These are phyloP conservation scores for Micoletzkya japonica DNA, from an alignment of 2,888 invertebrate species.

Conservation along the genomic window DNA sequence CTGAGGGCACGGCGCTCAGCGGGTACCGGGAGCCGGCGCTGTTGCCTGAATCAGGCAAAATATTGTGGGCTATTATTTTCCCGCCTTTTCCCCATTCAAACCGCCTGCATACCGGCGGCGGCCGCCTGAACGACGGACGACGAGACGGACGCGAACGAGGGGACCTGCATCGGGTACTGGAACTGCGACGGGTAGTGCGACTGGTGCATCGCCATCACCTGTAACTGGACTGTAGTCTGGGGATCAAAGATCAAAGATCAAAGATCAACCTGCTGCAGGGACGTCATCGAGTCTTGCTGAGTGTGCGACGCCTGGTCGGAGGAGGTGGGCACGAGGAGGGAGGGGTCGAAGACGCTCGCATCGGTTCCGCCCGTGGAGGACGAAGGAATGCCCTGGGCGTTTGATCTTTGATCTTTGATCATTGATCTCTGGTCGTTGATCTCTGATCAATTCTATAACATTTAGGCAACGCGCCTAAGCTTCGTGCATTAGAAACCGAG, in stretches of 20 bases:
- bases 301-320: conserved; percentile 31
- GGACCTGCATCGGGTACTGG: conserved; percentile 52
- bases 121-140: conserved; percentile 32
- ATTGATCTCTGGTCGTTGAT: no score
- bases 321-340: conserved; percentile 41
- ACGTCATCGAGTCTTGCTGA: conserved; percentile 40
- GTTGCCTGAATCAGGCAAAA: conserved; percentile 26
- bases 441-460: no score
- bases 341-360: conserved; percentile 41
- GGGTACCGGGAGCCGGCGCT: conserved; percentile 47
- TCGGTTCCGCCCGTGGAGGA: conserved; percentile 29
- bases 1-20: conserved; percentile 44
- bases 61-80: no score
- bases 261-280: conserved; percentile 40
- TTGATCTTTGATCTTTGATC: not conserved
- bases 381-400: conserved; percentile 41
- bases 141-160: conserved; percentile 42
- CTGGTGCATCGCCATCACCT: conserved; percentile 61
- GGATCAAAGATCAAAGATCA: not conserved
- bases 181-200: conserved; percentile 38
- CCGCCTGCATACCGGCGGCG: no score
- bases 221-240: conserved; percentile 2
- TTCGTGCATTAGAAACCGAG: no score
- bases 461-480: no score
- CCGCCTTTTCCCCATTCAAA: no score